Evolutionary conservation across 1,140 invertebrate genomes (phyloP).

Genomic region (Spodoptera frugiperda): DNA sequence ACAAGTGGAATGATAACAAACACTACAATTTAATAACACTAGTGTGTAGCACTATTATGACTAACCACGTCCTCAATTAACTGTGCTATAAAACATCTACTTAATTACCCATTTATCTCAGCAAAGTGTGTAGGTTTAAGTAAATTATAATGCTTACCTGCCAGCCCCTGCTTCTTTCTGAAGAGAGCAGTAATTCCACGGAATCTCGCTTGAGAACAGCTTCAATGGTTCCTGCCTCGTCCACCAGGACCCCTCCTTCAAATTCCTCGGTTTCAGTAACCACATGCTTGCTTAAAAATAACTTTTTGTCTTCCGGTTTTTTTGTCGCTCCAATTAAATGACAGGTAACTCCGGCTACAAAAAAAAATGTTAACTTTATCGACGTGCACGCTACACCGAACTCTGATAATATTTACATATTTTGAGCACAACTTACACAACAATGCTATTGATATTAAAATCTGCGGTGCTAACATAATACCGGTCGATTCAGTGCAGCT

Average conservation of each 20-base stretch:
- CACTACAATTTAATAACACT: too few relatives aligned
- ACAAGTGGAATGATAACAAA: too few relatives aligned
- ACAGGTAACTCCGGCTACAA: slow-evolving; percentile 53
- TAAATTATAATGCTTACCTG: slow-evolving; percentile 57
- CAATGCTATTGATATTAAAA: slow-evolving; percentile 24
- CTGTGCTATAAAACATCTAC: too few relatives aligned
- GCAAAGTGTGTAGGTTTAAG: neutral
- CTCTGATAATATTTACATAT: neutral
- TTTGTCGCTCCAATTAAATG: slow-evolving; percentile 51
- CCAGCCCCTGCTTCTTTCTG: slow-evolving; percentile 52
- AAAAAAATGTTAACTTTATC: neutral
- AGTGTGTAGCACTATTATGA: too few relatives aligned
- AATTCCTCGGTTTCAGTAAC: slow-evolving; percentile 75
- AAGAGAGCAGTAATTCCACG: slow-evolving; percentile 61
- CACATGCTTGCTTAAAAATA: slow-evolving; percentile 73
- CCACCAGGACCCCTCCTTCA: slow-evolving; percentile 76
- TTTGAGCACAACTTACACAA: slow-evolving; percentile 34
- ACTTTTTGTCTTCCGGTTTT: slow-evolving; percentile 55
- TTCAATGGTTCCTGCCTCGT: slow-evolving; percentile 74
- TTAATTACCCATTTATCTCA: neutral
- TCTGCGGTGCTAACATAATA: slow-evolving; percentile 2
- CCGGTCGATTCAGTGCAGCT: slow-evolving; percentile 14
- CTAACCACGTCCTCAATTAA: too few relatives aligned
- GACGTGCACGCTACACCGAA: neutral
- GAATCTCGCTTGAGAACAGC: slow-evolving; percentile 72